These are phyloP conservation scores for Helobdella robusta DNA, from an alignment of 2,888 invertebrate species.

Conservation along the genomic window DNA sequence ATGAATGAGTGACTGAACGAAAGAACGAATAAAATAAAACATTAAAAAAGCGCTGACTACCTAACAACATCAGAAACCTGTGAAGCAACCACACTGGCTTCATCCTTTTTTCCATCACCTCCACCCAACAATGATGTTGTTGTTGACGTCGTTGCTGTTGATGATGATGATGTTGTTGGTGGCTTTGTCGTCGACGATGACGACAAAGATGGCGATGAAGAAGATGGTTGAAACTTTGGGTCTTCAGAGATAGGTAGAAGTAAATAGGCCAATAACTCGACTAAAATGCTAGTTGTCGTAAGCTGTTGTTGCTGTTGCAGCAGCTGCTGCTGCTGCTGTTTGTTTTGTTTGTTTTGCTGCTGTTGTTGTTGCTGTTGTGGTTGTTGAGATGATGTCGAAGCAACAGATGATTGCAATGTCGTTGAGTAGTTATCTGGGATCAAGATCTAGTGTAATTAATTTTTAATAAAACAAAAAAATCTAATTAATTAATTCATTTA, in stretches of 20 bases:
- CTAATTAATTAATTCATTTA: neutral
- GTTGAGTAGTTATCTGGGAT: no score
- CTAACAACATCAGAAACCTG: conserved; percentile 49
- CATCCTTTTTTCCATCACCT: conserved; percentile 43
- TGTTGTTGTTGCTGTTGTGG: no score
- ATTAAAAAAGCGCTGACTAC: conserved; percentile 39
- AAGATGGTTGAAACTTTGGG: neutral
- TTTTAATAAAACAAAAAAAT: no score
- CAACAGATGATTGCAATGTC: no score
- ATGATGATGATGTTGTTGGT: neutral
- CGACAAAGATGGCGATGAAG: neutral
- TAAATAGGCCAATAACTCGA: conserved; percentile 42
- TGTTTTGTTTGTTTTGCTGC: no score
- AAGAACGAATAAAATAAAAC: neutral
- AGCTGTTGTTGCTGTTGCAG: no score
- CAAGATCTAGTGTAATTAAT: no score
- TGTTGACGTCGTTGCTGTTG: neutral
- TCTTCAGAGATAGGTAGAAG: conserved; percentile 41
- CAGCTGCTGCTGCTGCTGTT: no score
- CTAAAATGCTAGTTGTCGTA: no score
- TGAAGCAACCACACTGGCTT: conserved; percentile 42
- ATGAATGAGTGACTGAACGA: no score
- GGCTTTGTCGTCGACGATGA: neutral
- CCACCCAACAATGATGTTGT: no score
- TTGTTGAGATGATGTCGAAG: no score